phyloP scores from a whole-genome alignment of 2,797 vertebrate genomes.

The Bryconaethiops microstoma region DNA sequence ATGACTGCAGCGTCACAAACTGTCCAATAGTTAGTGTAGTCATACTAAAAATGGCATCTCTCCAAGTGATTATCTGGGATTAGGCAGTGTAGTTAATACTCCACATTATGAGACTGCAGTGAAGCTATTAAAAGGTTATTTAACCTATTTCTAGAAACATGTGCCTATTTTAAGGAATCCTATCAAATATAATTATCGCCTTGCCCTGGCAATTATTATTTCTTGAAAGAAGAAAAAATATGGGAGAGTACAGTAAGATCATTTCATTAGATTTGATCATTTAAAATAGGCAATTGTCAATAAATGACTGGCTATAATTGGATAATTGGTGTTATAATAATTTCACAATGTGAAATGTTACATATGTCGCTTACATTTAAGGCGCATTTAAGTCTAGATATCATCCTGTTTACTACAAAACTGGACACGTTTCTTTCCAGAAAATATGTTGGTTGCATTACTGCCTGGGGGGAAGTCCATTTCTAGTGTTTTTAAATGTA shows the following conservation, averaged over 20 bases:
- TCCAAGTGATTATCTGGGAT: not conserved
- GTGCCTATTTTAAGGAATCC: not conserved
- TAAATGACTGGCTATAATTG: not conserved
- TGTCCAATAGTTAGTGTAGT: not conserved
- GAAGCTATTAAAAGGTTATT: not conserved
- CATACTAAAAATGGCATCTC: not conserved
- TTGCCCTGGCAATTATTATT: not conserved
- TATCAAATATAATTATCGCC: not conserved
- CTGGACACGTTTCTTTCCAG: not conserved
- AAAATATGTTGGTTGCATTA: conserved; percentile 2
- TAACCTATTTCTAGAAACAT: not conserved
- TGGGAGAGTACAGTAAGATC: not conserved
- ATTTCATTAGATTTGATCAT: not conserved
- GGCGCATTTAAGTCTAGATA: too few species aligned
- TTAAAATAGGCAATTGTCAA: not conserved
- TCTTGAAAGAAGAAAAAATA: not conserved
- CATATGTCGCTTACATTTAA: not conserved
- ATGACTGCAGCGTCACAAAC: not conserved
- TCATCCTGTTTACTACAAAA: not conserved
- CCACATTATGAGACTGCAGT: not conserved
- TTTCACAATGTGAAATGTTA: not conserved
- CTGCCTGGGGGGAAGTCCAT: not conserved
- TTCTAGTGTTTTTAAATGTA: not conserved
- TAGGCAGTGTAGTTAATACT: not conserved
- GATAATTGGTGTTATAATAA: not conserved